Base-by-base conservation (phyloP, 2,888 invertebrate species). In the Plebejus argus region DNA sequence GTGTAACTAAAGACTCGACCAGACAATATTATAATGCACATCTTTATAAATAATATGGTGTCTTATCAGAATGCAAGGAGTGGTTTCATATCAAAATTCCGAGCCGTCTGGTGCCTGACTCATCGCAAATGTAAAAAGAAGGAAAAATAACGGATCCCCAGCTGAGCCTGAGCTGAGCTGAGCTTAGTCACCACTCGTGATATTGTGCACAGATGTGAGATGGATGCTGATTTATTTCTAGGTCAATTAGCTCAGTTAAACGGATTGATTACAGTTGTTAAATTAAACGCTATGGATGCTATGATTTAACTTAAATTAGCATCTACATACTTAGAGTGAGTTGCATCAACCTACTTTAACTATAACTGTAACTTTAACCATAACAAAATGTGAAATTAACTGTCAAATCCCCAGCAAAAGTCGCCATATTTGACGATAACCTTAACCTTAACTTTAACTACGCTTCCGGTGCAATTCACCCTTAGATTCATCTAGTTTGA, bases 151-250 rank as follows among this genome's bases (percentile, higher is more conserved):
- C 66, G 66, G 66, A 66, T 66, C 66, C 28, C 66, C 66, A 66
- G 10, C 66, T 28, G 66, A 15, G 15, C 66, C 5, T 28, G 28
- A 66, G 10, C 66, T 28, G 66, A 15, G 15, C 66, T 1, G 15
- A 2, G 66, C 18, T 66, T 66, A 33, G 66, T 33, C 66, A 66
- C 66, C 61, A 66, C 28, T 33, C 66, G 15, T 28, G 28, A 66
- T 66, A 28, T 66, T 66, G 66, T 33, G 66, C 28, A 66, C 66
- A 66, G 66, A 66, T 66, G 66, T 66, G 66, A 61, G 23, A 61
- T 20, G 3, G 61, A 33, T 66, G 28, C 18, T 66, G 66, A 66
- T 66, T 66, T 66, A 66, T 66, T 66, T 66, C 66, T 66, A 18
- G 66, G 66, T 66, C 66, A 66, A 66, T 61, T 66, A 66, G 28